Evolutionary conservation across 2,113 vertebrate genomes (phyloP).

Genomic region (Aphelocoma coerulescens): DNA sequence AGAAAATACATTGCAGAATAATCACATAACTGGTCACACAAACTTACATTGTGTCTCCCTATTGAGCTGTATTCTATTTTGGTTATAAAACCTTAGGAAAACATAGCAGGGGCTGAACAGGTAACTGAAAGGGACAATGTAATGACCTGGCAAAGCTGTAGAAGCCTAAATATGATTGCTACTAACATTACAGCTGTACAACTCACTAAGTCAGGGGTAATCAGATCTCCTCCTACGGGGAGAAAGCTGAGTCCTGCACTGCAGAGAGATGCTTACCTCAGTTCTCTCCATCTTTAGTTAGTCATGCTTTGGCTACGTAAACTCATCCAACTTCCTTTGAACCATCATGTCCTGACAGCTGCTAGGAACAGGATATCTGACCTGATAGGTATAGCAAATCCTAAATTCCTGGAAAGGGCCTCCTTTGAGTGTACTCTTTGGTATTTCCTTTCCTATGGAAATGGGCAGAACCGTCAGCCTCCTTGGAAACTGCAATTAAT

Average conservation of each 20-base stretch:
- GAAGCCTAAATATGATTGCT: background rate
- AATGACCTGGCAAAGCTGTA: background rate
- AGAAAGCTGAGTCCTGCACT: conserved; percentile 33
- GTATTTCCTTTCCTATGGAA: conserved; percentile 47
- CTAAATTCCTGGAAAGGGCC: conserved; percentile 19
- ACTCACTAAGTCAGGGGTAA: background rate
- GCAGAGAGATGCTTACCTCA: background rate
- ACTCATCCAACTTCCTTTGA: conserved; percentile 48
- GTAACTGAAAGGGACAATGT: background rate
- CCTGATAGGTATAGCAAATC: conserved; percentile 15
- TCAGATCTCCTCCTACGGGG: background rate
- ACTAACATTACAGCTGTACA: background rate
- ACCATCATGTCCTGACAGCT: conserved; percentile 44
- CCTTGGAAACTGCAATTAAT: conserved; percentile 28
- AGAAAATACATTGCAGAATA: background rate
- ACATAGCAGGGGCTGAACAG: background rate
- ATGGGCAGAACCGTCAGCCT: background rate
- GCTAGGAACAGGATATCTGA: conserved; percentile 48
- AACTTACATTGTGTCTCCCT: background rate
- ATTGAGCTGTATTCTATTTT: background rate
- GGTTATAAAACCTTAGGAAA: background rate
- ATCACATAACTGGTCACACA: background rate
- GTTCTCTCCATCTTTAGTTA: conserved; percentile 6
- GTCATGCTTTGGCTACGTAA: background rate
- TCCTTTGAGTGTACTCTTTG: background rate